These are phyloP conservation scores for Cebidichthys violaceus DNA, from an alignment of 2,113 vertebrate species.

Conservation along the genomic window DNA sequence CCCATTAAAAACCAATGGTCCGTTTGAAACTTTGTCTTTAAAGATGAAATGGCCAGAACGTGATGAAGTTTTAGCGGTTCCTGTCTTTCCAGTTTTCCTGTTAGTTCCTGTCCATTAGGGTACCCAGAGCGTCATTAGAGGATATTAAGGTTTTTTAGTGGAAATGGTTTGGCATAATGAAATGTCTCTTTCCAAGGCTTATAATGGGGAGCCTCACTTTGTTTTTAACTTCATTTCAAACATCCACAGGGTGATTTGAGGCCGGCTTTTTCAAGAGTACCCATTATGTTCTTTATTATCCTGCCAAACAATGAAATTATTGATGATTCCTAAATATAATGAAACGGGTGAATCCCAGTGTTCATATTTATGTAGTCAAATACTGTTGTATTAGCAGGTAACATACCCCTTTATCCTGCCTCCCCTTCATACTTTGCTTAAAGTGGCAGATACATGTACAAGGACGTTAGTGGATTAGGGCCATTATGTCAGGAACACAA, in stretches of 20 bases:
- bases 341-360: background rate
- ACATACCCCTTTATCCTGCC: background rate
- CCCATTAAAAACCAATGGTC: slow-evolving; percentile 53
- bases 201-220: slow-evolving; percentile 38
- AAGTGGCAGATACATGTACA: slow-evolving; percentile 54
- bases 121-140: slow-evolving; percentile 51
- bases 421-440: slow-evolving; percentile 21
- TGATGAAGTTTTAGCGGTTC: slow-evolving; percentile 35
- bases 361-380: background rate
- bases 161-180: slow-evolving; percentile 49
- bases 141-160: slow-evolving; percentile 46
- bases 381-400: slow-evolving; percentile 6
- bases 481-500: slow-evolving; percentile 66
- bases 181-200: slow-evolving; percentile 24
- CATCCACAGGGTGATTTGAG: background rate
- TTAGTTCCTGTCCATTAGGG: slow-evolving; percentile 58
- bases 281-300: too few species aligned
- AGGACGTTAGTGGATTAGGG: slow-evolving; percentile 62
- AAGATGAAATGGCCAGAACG: slow-evolving; percentile 34
- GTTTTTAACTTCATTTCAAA: slow-evolving; percentile 36
- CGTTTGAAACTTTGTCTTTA: slow-evolving; percentile 42
- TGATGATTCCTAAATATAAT: background rate
- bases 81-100: slow-evolving; percentile 46
- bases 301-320: background rate
- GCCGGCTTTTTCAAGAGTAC: background rate